Evolutionary conservation across 2,888 invertebrate species (phyloP), one percentile per base, ranked within the genome.

Genomic region (Melieria picta): DNA sequence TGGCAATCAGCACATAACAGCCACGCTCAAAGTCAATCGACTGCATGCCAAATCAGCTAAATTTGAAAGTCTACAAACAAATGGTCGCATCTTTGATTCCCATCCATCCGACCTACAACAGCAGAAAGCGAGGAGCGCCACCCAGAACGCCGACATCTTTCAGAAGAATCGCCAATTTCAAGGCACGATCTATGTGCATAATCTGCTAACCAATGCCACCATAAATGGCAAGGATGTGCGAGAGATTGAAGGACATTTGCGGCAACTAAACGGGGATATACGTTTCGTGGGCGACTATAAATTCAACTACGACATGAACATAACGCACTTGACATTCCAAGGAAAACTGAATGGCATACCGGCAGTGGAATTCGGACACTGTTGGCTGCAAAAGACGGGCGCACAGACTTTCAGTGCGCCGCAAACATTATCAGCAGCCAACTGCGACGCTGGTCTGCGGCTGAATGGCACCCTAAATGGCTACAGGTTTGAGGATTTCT

Each of bases 301-400:
- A 65, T 84, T 86, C 70, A 79, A 80, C 4, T 78, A 82, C 50
- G 74, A 81, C 4, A 80, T 88, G 43, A 79, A 79, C 55, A 79
- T 88, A 5, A 82, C 86, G 56, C 85, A 85, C 13, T 79, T 90
- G 4, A 82, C 81, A 67, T 88, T 89, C 78, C 77, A 79, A 11
- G 81, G 82, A 7, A 79, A 80, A 16, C 80, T 89, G 5, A 89
- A 89, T 77, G 87, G 84, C 16, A 84, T 89, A 52, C 75, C 79
- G 0, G 80, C 83, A 1, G 69, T 79, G 0, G 80, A 87, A 30
- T 89, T 90, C 76, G 87, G 87, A 4, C 76, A 79, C 7, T 82
- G 82, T 72, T 88, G 88, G 87, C 76, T 88, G 3, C 81, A 87
- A 64, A 82, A 79, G 42, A 79, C 77, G 55, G 82, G 81, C 0